Percentiles rank a stretch among this genome's conserved stretches.
Conservation (phyloP, 2,113 vertebrate species). For the Mandrillus leucophaeus region DNA sequence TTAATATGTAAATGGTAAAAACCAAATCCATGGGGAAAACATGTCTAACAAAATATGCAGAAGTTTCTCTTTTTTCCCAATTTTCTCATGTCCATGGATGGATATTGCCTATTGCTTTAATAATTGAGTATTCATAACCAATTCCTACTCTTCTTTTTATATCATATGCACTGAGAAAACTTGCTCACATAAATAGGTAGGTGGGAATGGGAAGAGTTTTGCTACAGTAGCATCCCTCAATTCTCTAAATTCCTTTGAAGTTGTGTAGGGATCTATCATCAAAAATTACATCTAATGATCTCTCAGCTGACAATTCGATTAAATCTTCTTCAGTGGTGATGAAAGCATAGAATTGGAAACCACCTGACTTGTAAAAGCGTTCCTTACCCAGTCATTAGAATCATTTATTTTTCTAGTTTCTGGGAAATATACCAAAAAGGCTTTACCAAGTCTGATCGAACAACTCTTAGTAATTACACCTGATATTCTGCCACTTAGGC, state of each 20-base stretch:
- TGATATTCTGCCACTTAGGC: not conserved
- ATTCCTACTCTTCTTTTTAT: not conserved
- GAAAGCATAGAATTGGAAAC: not conserved
- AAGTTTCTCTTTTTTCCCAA: not conserved
- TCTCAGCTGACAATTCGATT: conserved; percentile 1
- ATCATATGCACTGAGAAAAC: not conserved
- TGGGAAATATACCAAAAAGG: conserved; percentile 47
- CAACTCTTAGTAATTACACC: not conserved
- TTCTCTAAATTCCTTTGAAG: not conserved
- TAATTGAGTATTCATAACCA: not conserved
- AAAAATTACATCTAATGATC: conserved; percentile 14
- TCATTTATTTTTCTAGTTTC: conserved; percentile 36
- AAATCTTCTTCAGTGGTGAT: not conserved
- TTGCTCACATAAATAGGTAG: not conserved
- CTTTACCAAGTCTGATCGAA: conserved; percentile 10
- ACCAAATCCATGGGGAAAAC: not conserved
- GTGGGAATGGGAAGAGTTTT: not conserved
- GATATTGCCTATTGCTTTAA: not conserved
- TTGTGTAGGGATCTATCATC: not conserved
- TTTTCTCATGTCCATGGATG: not conserved
- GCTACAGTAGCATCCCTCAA: no score
- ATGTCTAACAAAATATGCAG: not conserved
- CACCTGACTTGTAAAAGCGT: not conserved
- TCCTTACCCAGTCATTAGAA: conserved; percentile 3
- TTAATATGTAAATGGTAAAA: not conserved